Base-by-base conservation (phyloP, 2,113 vertebrate genomes). In the Hippocampus guttulatus region DNA sequence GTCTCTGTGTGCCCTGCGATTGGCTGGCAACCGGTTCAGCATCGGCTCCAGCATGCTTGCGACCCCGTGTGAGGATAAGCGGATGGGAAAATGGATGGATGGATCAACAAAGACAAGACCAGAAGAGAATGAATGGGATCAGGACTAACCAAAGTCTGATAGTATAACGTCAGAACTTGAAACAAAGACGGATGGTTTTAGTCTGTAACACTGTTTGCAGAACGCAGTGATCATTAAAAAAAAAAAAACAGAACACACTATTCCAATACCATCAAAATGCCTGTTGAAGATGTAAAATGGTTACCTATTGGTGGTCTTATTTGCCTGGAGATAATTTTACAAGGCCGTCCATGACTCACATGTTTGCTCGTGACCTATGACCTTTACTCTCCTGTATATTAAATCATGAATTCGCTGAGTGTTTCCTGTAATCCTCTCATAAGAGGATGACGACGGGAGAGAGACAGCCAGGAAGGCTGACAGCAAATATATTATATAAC, bases 401-500 rank as follows among this genome's bases (percentile, higher is more conserved):
- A 84, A 85, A 89, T 84, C 74, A 80, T 73, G 75, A 78, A 82
- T 87, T 85, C 81, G 80, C 84, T 78, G 80, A 86, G 76, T 77
- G 61, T 82, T 83, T 79, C 55, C 55, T 55, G 60, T 91, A 91
- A 92, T 92, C 89, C 87, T 79, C 74, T 69, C 81, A 78, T 88
- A 91, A 89, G 84, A 91, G 88, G 90, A 92, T 90, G 85, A 90
- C 64, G 60, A 67, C 51, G 71, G n/a, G 68, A 71, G 67, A 64
- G 60, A 78, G 66, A 73, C 21, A 65, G 79, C 8, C 40, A 79
- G 67, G 58, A 65, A 75, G 68, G 78, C 52, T 69, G 74, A 76
- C 75, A 54, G 78, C 72, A 75, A 83, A 83, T 80, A 64, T 78
- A 85, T 91, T 89, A 90, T 81, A 87, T 91, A 91, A 91, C 74